Evolutionary conservation across 2,113 vertebrate genomes (phyloP).

Genomic region (Callopanchax toddi): DNA sequence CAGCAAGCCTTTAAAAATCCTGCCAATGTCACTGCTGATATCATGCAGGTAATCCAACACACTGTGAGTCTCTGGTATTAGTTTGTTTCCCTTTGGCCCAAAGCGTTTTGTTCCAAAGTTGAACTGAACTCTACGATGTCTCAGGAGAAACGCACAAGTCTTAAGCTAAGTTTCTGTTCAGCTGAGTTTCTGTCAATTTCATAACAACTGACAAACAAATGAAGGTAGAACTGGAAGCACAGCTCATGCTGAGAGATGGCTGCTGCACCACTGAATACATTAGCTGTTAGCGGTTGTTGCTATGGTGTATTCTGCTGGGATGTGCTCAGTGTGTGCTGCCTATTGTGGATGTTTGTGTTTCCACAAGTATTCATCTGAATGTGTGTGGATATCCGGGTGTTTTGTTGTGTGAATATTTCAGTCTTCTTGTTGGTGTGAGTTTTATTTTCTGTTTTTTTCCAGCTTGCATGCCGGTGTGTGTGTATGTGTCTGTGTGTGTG

Average conservation of each 20-base stretch:
- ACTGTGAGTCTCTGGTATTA: no score
- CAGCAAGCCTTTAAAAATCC: background rate
- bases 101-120: background rate
- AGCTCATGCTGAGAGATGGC: constrained; percentile 64
- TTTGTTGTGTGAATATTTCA: constrained; percentile 1
- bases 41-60: background rate
- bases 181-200: constrained; percentile 44
- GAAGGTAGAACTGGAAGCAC: constrained; percentile 70
- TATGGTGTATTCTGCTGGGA: constrained; percentile 64
- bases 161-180: constrained; percentile 26
- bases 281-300: constrained; percentile 71
- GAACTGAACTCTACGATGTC: background rate
- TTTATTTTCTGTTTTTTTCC: background rate
- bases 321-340: constrained; percentile 41
- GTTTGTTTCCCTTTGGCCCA: background rate
- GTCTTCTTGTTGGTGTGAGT: constrained; percentile 7
- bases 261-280: constrained; percentile 71
- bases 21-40: background rate
- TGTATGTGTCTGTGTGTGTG: background rate
- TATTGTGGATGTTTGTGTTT: constrained; percentile 45
- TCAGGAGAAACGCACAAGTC: constrained; percentile 6
- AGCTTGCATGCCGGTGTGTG: no score
- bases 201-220: constrained; percentile 68
- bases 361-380: constrained; percentile 28
- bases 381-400: constrained; percentile 28